These are phyloP conservation scores for Chrysogorgia sp. DNA, from an alignment of 92 coral and sea anemone genomes.

Conservation along the genomic window DNA sequence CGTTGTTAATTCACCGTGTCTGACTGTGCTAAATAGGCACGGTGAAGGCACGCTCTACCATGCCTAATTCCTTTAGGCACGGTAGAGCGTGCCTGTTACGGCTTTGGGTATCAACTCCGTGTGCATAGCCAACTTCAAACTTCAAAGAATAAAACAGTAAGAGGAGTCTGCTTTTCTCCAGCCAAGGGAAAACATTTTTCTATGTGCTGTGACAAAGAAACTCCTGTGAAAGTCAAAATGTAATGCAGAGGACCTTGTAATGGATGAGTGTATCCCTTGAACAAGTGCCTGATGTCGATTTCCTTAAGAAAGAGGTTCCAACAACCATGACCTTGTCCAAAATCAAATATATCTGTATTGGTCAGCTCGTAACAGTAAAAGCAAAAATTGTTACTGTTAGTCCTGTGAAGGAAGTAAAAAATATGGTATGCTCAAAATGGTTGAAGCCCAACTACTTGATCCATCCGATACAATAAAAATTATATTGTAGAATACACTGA, in stretches of 20 bases:
- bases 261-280: conserved; percentile 42
- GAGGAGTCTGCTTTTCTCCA: neutral
- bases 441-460: conserved; percentile 29
- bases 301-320: conserved; percentile 12
- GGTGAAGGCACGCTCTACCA: no score
- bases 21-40: no score
- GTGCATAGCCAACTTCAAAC: no score
- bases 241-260: conserved; percentile 51
- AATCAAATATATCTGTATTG: conserved; percentile 32
- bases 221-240: neutral
- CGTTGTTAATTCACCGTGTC: no score
- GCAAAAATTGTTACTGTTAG: conserved; percentile 37
- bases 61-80: no score
- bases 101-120: no score
- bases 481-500: conserved; percentile 29
- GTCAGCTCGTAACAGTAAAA: conserved; percentile 42
- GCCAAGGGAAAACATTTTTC: neutral
- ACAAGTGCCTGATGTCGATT: conserved; percentile 20
- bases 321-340: conserved; percentile 25
- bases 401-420: neutral
- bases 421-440: conserved; percentile 10
- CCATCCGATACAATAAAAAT: conserved; percentile 37
- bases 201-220: neutral
- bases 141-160: neutral
- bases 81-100: no score